Conservation (phyloP, 2,113 vertebrate genomes). For the Hystrix cristata region DNA sequence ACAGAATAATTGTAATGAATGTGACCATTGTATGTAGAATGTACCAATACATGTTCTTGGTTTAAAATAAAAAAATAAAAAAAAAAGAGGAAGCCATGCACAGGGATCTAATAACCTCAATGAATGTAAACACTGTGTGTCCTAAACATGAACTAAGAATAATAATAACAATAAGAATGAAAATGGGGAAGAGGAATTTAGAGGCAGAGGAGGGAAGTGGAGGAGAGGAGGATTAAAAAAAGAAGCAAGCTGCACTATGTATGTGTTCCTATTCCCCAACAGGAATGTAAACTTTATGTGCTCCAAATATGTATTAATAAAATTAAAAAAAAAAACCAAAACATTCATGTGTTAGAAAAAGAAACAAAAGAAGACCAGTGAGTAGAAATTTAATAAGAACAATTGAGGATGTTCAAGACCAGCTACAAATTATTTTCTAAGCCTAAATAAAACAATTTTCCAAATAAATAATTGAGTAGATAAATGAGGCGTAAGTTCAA, state of each 20-base stretch:
- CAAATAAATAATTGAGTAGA: conserved; percentile 58
- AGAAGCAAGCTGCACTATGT: not conserved
- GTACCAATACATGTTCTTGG: too few relatives aligned
- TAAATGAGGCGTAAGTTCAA: conserved; percentile 33
- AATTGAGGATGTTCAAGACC: not conserved
- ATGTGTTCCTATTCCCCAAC: not conserved
- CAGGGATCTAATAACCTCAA: not conserved
- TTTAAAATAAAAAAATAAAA: too few relatives aligned
- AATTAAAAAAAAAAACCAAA: not conserved
- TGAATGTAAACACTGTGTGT: not conserved
- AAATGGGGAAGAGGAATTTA: not conserved
- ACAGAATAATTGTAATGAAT: too few relatives aligned
- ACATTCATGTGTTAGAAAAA: not conserved
- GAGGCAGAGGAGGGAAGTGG: not conserved
- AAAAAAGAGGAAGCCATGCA: not conserved
- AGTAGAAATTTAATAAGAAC: not conserved
- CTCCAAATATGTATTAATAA: not conserved
- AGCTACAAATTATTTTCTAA: not conserved
- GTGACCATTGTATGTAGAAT: too few relatives aligned
- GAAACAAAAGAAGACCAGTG: not conserved
- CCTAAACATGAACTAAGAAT: not conserved
- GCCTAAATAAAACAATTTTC: not conserved
- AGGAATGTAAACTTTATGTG: not conserved
- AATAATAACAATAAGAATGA: not conserved
- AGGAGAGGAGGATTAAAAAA: not conserved